Conservation (phyloP, 2,797 vertebrate genomes). For the Hipposideros larvatus region DNA sequence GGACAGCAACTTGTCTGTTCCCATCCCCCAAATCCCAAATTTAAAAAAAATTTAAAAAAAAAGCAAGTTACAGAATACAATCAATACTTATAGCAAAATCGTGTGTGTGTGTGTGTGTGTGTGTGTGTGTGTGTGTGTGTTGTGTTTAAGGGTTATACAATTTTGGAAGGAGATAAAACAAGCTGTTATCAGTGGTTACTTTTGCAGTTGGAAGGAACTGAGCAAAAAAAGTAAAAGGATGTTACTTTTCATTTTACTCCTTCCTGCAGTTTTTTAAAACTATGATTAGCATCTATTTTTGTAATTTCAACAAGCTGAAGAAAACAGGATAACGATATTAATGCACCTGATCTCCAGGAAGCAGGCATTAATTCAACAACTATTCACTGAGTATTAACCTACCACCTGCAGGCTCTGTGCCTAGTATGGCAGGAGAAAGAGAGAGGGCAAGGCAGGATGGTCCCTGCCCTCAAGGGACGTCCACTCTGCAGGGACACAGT, state of each 20-base stretch:
- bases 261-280: neutral
- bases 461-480: neutral
- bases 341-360: neutral
- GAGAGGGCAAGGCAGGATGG: fast-evolving
- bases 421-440: fast-evolving
- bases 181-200: neutral
- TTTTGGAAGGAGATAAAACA: neutral
- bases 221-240: neutral
- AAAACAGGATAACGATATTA: neutral
- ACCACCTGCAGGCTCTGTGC: fast-evolving
- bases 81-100: neutral
- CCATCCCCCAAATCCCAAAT: no score
- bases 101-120: neutral
- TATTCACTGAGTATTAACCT: neutral
- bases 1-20: no score
- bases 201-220: neutral
- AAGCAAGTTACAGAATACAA: neutral
- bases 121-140: neutral
- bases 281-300: conserved; percentile 16
- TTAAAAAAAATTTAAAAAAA: neutral
- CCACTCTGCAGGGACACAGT: neutral
- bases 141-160: neutral
- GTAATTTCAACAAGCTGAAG: neutral
- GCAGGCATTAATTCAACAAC: neutral
- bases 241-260: neutral